Evolutionary conservation across 2,888 invertebrate species (phyloP).

Genomic region (Melitaea athalia): DNA sequence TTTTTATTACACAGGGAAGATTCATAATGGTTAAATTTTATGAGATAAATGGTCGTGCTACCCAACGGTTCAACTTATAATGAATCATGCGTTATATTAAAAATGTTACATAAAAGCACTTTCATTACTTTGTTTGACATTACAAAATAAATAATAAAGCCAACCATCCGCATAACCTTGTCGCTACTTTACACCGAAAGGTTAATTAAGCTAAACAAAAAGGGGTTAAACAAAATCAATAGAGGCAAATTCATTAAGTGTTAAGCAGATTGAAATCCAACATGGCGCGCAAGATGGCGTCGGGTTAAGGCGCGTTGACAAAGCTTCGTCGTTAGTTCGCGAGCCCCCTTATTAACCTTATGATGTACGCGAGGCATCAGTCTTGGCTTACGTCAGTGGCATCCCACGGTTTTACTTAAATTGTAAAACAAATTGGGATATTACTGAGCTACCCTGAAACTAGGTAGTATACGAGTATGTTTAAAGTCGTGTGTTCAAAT

Average conservation of each 20-base stretch:
- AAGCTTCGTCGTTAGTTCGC: conserved; percentile 81
- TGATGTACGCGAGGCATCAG: conserved; percentile 79
- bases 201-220: conserved; percentile 82
- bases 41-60: conserved; percentile 3
- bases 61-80: background rate
- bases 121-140: background rate
- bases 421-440: conserved; percentile 27
- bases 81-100: background rate
- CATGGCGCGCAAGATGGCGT: conserved; percentile 78
- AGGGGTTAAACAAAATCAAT: conserved; percentile 82
- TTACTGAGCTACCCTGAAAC: conserved; percentile 6
- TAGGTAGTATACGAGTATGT: background rate
- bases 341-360: conserved; percentile 83
- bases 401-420: conserved; percentile 32
- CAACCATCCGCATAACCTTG: conserved; percentile 27
- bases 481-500: background rate
- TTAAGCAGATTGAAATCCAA: conserved; percentile 82
- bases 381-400: conserved; percentile 44
- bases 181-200: conserved; percentile 63
- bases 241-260: conserved; percentile 81
- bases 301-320: conserved; percentile 79
- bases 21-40: conserved; percentile 31
- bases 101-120: background rate
- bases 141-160: conserved; percentile 27
- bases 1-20: conserved; percentile 25